Base-by-base conservation (phyloP, 2,797 vertebrate species). In the Melanotaenia pygmaea region DNA sequence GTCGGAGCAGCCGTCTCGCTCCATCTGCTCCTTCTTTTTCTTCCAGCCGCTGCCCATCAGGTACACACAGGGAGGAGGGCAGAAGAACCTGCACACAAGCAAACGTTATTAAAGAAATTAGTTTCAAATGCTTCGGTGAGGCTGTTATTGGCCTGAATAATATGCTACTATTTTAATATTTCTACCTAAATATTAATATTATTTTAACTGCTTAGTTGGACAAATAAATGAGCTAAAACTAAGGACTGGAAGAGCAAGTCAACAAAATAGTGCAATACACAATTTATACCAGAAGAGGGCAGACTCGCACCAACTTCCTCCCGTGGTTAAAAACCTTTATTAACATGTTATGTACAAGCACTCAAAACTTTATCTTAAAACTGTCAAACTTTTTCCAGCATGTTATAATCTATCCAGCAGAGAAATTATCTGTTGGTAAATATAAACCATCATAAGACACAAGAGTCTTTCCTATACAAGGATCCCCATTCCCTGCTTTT, bases 1-100 rank as follows among this genome's bases (percentile, higher is more conserved):
- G 90, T 99, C 98, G 1, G 96, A 95, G 92, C 97, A 98, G 90
- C 98, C 98, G 77, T 98, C 98, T 14, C 96, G 92, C 83, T 99
- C 98, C 98, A 99, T 99, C 93, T 98, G 97, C 71, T 99, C 98
- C 95, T 98, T 98, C 96, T 99, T 99, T 95, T 99, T 98, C 96
- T 99, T 99, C 98, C 98, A 99, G 78, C 98, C 98, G 71, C 97
- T 99, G 86, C 98, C 98, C 98, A 99, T 99, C 84, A 99, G 96
- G 93, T 99, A 99, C 2, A 99, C 98, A 79, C 98, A 99, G 0
- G 98, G 98, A 82, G 98, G 98, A 76, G 98, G 98, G 89, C 97
- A 99, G 91, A 99, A 99, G 89, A 99, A 99, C 92, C 98, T 99
- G 87, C 40, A 91, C 75, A 66, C 24, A 20, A 14, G 0, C 6